These are phyloP conservation scores for Oryzias sinensis DNA, from an alignment of 2,797 vertebrate species.

Conservation along the genomic window DNA sequence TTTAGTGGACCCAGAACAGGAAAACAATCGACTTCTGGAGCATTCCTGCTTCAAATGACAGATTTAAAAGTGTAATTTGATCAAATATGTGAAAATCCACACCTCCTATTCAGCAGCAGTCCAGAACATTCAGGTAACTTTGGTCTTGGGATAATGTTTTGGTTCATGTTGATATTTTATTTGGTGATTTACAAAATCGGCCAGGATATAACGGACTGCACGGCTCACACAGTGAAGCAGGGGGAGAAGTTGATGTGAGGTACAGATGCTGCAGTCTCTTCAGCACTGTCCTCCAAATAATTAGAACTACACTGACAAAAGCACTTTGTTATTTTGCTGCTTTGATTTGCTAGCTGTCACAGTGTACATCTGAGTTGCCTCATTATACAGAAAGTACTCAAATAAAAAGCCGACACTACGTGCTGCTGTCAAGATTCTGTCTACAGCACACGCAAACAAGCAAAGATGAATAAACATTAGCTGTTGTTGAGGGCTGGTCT, in stretches of 20 bases:
- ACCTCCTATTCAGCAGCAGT: not conserved
- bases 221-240: conserved; percentile 38
- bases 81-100: conserved; percentile 5
- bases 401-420: conserved; percentile 65
- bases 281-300: conserved; percentile 62
- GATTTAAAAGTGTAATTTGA: conserved; percentile 4
- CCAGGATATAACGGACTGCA: conserved; percentile 39
- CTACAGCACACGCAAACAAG: conserved; percentile 74
- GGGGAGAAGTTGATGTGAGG: conserved; percentile 62
- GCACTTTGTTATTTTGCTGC: conserved; percentile 69
- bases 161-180: conserved; percentile 5
- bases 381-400: conserved; percentile 73
- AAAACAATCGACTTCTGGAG: not conserved
- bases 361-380: conserved; percentile 67
- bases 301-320: conserved; percentile 67
- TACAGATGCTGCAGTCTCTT: conserved; percentile 60
- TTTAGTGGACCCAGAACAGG: not conserved
- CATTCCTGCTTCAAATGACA: conserved; percentile 2
- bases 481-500: conserved; percentile 67
- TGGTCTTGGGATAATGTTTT: conserved; percentile 7
- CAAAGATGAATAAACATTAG: conserved; percentile 77
- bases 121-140: conserved; percentile 7
- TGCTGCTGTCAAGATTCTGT: conserved; percentile 70
- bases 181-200: conserved; percentile 19
- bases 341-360: conserved; percentile 72